Conservation (phyloP, 2,113 vertebrate species). For the Chloroceryle aenea region DNA sequence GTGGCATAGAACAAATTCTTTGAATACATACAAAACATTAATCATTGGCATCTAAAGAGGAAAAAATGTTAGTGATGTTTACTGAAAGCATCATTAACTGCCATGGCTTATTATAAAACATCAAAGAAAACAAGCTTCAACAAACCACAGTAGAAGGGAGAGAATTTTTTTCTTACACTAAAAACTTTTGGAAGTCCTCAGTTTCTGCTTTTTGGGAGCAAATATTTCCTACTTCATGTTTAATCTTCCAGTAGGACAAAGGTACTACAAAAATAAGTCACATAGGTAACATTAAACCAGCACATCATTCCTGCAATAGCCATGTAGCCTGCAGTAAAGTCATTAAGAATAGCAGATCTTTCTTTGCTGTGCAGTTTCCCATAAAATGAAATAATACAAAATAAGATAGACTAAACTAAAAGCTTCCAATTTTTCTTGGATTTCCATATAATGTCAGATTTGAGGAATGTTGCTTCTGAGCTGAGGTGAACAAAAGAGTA, state of each 20-base stretch:
- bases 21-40: background rate
- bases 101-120: background rate
- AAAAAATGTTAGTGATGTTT: background rate
- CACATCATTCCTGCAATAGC: background rate
- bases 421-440: background rate
- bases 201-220: background rate
- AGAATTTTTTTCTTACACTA: background rate
- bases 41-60: background rate
- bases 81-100: constrained; percentile 3
- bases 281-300: background rate
- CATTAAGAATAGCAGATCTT: background rate
- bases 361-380: background rate
- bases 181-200: background rate
- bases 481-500: background rate
- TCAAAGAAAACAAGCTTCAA: constrained; percentile 19
- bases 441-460: background rate
- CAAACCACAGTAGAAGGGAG: constrained; percentile 3
- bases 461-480: background rate
- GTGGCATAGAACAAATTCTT: constrained; percentile 7
- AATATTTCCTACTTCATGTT: background rate
- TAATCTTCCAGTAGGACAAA: background rate
- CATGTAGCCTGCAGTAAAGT: background rate
- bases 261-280: background rate
- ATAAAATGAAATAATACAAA: background rate
- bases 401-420: background rate